Evolutionary conservation across 2,113 vertebrate species (phyloP).

Genomic region (Acrocephalus kingi): DNA sequence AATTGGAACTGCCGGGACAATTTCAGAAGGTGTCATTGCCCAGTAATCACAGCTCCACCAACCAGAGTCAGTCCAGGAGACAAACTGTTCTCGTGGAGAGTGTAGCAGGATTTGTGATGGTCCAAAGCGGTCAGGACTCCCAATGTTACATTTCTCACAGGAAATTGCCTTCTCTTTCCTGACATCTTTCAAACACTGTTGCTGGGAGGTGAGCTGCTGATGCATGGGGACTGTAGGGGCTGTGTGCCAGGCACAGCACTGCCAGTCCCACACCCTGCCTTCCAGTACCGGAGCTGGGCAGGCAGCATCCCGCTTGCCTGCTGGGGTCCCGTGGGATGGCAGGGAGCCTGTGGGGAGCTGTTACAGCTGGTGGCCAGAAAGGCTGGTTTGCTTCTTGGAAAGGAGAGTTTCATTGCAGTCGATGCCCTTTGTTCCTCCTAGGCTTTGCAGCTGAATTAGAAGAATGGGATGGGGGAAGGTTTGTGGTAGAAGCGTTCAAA

Average conservation of each 20-base stretch:
- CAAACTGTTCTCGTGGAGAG: background rate
- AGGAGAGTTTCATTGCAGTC: background rate
- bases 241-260: background rate
- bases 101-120: background rate
- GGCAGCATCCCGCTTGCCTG: background rate
- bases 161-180: background rate
- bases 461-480: background rate
- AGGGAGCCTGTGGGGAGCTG: background rate
- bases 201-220: background rate
- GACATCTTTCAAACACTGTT: fast-evolving
- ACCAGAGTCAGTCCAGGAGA: background rate
- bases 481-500: background rate
- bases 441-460: background rate
- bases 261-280: background rate
- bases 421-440: background rate
- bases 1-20: slow-evolving; percentile 19
- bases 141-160: fast-evolving
- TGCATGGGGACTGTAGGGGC: fast-evolving
- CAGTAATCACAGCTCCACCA: background rate
- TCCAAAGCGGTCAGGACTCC: background rate
- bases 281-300: background rate
- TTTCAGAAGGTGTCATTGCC: background rate
- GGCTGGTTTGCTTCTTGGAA: background rate
- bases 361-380: background rate
- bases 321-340: background rate